phyloP scores from a whole-genome alignment of 2,888 invertebrate species.

The Sycophila texana region DNA sequence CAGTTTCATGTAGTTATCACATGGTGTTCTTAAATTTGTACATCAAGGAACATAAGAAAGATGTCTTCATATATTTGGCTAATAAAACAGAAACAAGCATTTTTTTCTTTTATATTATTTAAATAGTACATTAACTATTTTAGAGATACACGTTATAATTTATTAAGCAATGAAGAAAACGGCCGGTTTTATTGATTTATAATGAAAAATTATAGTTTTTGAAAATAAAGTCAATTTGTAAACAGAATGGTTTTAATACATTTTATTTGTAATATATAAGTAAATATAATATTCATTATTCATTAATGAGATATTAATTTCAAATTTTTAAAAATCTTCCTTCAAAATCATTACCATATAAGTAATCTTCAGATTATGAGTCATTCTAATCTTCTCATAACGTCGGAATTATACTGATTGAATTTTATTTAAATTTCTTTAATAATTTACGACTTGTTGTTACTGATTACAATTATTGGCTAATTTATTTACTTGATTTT shows the following conservation, averaged over 20 bases:
- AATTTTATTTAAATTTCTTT: no score
- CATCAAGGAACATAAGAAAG: background rate
- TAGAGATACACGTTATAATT: slow-evolving; percentile 24
- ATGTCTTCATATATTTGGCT: slow-evolving; percentile 8
- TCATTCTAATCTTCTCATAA: no score
- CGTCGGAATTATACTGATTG: no score
- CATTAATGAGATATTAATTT: background rate
- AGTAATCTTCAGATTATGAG: background rate
- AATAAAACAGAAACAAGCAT: slow-evolving; percentile 1
- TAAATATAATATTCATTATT: background rate
- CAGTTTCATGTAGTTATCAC: background rate
- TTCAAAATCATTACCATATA: background rate
- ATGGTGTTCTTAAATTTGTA: background rate
- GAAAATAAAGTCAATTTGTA: slow-evolving; percentile 47
- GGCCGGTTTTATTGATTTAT: slow-evolving; percentile 37
- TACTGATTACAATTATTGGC: no score
- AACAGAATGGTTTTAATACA: slow-evolving; percentile 3
- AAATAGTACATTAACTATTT: slow-evolving; percentile 9
- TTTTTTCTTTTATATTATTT: slow-evolving; percentile 13
- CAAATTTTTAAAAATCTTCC: background rate
- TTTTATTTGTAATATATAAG: background rate
- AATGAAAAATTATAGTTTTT: slow-evolving; percentile 41
- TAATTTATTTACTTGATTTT: no score
- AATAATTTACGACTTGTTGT: no score
- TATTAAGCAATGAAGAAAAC: slow-evolving; percentile 19